Evolutionary conservation across 1,140 invertebrate genomes (phyloP), one percentile per base, ranked within the genome.

Genomic region (Neodiprion fabricii): DNA sequence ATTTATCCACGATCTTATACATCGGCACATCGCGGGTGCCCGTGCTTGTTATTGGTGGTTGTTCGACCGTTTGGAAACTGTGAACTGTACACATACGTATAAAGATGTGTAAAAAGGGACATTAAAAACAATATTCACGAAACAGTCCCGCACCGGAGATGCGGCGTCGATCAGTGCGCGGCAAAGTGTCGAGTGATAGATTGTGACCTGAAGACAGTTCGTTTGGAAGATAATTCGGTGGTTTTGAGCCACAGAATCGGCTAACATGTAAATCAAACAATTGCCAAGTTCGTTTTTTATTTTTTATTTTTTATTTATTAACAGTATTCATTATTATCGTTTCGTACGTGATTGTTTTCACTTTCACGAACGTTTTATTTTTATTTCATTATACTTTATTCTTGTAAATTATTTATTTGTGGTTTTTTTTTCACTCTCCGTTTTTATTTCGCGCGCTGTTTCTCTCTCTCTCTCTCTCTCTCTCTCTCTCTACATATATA

Each of bases 221-320:
- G 53, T 23, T 5, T 28, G 65, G 72, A 48, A 67, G 17, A 12
- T 10, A 48, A 9, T 67, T 17, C 7, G 68, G 23, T 49, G 67
- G 61, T 73, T 47, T 14, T 21, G 67, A 21, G 67, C 17, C 17
- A 69, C 67, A 11, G 17, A 47, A 69, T 12, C 48, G 49, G 48
- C 48, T 70, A 77, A 77, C 71, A 77, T 77, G 76, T 77, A 71
- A 77, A 71, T 67, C 67, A 69, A 21, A 23, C 8, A 14, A 69
- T 11, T 70, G 47, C 72, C 40, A 70, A 75, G 71, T 17, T 48
- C 72, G 49, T 53, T 48, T 48, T 69, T 72, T 21, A 72, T 72
- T 50, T 28, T 67, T 73, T 73, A 53, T 40, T 21, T 73, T n/a
- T 40, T 10, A 40, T 74, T 70, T 65, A 21, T 23, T 0, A 23